Base-by-base conservation (phyloP, 2,113 vertebrate genomes). In the Motacilla alba region DNA sequence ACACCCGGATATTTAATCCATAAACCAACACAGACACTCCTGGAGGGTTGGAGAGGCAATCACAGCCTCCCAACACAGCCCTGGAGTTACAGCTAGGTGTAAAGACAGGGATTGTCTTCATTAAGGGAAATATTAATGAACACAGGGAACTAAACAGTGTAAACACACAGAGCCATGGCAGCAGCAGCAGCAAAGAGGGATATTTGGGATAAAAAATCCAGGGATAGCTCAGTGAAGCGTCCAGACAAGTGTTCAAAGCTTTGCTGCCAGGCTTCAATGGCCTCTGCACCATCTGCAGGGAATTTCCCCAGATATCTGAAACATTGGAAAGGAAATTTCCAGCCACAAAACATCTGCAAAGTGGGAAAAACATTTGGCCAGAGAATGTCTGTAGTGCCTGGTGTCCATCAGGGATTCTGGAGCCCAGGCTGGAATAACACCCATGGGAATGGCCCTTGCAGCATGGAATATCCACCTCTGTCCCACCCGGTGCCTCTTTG, bases 11-110 rank as follows among this genome's bases (percentile, higher is more conserved):
- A 70, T 31, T 64, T 87, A 86, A 89, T 85, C 90, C 85, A 73
- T 86, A 93, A 95, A 89, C 73, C 72, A 93, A 63, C 67, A 72
- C 33, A 78, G 80, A 52, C 19, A 23, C 58, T 82, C 91, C 70
- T 47, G 49, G 75, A 0, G 1, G 89, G 63, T 63, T 18, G 0
- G 2, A 41, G 89, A 85, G 79, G 37, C 74, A 93, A 74, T 82
- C 80, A 49, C 63, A 58, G 76, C 28, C n/a, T 78, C 75, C 41
- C 76, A 58, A 23, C 83, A 52, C 47, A 82, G 28, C 58, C 28
- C 28, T 19, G 62, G 43, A 31, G 26, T 11, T 90, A 72, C 78
- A 66, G 31, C 4, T 23, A 69, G 80, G 77, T 72, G 68, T 89
- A 74, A 92, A 89, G 80, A 63, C 66, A 35, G 18, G 39, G 67